Base-by-base conservation (phyloP, 2,113 vertebrate genomes). In the Jacana jacana region DNA sequence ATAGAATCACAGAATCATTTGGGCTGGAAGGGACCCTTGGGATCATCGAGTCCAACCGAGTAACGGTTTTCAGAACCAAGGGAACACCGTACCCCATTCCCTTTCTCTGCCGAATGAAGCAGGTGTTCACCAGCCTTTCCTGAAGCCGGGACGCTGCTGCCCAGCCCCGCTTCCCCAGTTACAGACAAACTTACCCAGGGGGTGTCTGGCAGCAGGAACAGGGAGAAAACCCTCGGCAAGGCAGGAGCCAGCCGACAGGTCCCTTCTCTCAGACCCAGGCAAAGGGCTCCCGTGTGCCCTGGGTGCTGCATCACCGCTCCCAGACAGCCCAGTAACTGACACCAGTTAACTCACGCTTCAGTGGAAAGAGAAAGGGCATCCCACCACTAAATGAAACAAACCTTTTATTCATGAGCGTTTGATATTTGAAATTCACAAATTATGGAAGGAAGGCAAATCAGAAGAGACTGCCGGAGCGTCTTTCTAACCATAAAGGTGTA, bases 381-480 rank as follows among this genome's bases (percentile, higher is more conserved):
- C 81, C 88, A 71, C 64, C 52, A 80, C 73, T 92, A 93, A 95
- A 86, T 68, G 89, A 96, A 96, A 97, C 88, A 92, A 61, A 70
- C 88, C 55, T 89, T 97, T 96, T 97, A 97, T 97, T 97, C 86
- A 70, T 81, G 65, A 97, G 89, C 88, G 80, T 77, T 73, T 70
- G 84, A 92, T 44, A 7, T 86, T 57, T 90, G 55, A 72, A 92
- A 88, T 42, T 93, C 93, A 96, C 94, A 95, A 63, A 81, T 92
- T 94, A 86, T 64, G 94, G 96, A 91, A 97, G 94, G 85, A 94
- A 94, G 95, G 95, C 96, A 90, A 95, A 96, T 92, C 90, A 92
- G 84, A 94, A 96, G 95, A 96, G 95, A 96, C 95, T 96, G 95
- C 96, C 95, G 87, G 93, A 96, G 86, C 88, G 91, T 86, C 95